These are phyloP conservation scores for Danio choprae DNA, from an alignment of 2,797 vertebrate genomes.

Conservation along the genomic window DNA sequence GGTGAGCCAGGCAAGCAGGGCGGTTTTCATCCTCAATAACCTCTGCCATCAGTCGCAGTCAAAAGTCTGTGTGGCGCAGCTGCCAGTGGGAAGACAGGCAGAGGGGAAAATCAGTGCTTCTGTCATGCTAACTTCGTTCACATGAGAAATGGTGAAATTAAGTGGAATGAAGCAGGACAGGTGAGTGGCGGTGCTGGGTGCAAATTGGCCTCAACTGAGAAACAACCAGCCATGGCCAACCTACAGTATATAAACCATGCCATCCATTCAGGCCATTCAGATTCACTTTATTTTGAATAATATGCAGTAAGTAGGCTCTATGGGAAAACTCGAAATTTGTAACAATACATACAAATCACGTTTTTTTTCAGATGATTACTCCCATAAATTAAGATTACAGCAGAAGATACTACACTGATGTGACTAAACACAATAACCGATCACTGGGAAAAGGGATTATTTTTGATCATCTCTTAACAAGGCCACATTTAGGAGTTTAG, in stretches of 20 bases:
- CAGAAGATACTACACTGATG: too few species aligned
- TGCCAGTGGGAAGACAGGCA: not conserved
- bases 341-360: too few species aligned
- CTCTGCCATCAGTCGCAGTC: slow-evolving; percentile 27
- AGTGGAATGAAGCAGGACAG: not conserved
- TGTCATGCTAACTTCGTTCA: slow-evolving; percentile 37
- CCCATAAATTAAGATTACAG: too few species aligned
- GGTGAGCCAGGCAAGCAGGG: not conserved
- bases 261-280: not conserved
- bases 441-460: too few species aligned
- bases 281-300: too few species aligned
- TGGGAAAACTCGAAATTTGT: too few species aligned
- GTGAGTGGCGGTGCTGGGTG: not conserved
- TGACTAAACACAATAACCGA: too few species aligned
- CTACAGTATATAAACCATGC: not conserved
- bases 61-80: slow-evolving; percentile 26
- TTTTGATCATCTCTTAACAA: too few species aligned
- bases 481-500: too few species aligned
- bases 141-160: slow-evolving; percentile 6
- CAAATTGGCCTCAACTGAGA: slow-evolving; percentile 11
- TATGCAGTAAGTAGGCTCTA: too few species aligned
- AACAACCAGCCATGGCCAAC: not conserved
- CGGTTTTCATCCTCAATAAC: slow-evolving; percentile 44
- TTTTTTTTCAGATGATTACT: too few species aligned
- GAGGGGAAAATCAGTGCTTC: slow-evolving; percentile 23